Evolutionary conservation across 1,140 invertebrate species (phyloP).

Genomic region (Pseudomyrmex concolor): DNA sequence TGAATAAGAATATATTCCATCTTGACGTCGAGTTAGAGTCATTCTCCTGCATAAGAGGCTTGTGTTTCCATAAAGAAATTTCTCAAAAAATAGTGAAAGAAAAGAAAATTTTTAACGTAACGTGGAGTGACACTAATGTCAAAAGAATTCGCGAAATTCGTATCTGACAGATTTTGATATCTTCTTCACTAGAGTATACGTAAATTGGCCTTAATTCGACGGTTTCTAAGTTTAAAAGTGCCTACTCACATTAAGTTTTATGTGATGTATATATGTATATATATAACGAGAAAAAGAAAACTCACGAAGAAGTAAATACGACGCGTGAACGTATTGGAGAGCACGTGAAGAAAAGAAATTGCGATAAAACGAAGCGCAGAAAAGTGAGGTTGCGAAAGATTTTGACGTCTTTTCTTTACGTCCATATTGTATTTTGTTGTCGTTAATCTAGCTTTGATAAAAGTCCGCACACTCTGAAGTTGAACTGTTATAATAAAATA

Average conservation of each 20-base stretch:
- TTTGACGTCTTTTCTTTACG: background rate
- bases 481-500: constrained; percentile 22
- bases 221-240: background rate
- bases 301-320: background rate
- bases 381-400: constrained; percentile 26
- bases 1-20: background rate
- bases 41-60: background rate
- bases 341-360: background rate
- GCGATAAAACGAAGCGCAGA: constrained; percentile 26
- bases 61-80: background rate
- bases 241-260: background rate
- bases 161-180: background rate
- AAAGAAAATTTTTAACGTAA: no score
- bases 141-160: no score
- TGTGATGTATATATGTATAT: no score
- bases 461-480: background rate
- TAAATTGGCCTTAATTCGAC: constrained; percentile 11
- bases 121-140: no score
- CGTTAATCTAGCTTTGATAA: constrained; percentile 22
- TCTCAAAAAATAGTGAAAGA: background rate
- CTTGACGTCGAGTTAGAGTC: background rate
- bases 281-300: background rate
- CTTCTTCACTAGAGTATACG: background rate
- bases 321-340: background rate
- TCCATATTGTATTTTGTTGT: constrained; percentile 40